Evolutionary conservation across 2,888 invertebrate genomes (phyloP).

Genomic region (Drosophila maculinotata): DNA sequence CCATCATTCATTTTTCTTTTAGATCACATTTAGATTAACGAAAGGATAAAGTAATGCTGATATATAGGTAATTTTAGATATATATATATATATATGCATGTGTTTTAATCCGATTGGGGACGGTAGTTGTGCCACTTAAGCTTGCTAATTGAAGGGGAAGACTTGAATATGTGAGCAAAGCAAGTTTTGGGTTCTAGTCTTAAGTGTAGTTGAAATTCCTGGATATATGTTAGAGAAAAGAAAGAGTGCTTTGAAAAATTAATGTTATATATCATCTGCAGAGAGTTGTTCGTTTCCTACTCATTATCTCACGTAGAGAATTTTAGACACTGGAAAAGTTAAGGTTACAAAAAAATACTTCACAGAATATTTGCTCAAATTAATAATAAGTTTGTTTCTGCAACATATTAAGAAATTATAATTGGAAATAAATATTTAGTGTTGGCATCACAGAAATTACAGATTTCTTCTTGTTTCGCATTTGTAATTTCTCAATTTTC

Average conservation of each 20-base stretch:
- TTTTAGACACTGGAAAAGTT: no score
- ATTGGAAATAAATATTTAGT: not conserved
- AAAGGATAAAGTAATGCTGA: slow-evolving; percentile 41
- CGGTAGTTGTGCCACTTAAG: slow-evolving; percentile 13
- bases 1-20: slow-evolving; percentile 18
- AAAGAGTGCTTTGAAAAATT: not conserved
- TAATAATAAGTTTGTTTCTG: not conserved
- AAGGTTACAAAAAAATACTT: not conserved
- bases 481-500: slow-evolving; percentile 11
- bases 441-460: slow-evolving; percentile 37
- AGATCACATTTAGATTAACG: slow-evolving; percentile 68
- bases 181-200: not conserved
- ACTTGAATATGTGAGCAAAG: slow-evolving; percentile 48
- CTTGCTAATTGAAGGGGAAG: slow-evolving; percentile 37
- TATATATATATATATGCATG: no score
- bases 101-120: slow-evolving; percentile 6
- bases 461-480: not conserved
- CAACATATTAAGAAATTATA: no score
- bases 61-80: slow-evolving; percentile 5
- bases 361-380: not conserved
- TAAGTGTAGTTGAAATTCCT: no score
- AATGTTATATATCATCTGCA: no score
- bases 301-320: no score
- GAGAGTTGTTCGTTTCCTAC: not conserved
- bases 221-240: not conserved